Conservation (phyloP, 2,888 invertebrate species). For the Orthosia gracilis region DNA sequence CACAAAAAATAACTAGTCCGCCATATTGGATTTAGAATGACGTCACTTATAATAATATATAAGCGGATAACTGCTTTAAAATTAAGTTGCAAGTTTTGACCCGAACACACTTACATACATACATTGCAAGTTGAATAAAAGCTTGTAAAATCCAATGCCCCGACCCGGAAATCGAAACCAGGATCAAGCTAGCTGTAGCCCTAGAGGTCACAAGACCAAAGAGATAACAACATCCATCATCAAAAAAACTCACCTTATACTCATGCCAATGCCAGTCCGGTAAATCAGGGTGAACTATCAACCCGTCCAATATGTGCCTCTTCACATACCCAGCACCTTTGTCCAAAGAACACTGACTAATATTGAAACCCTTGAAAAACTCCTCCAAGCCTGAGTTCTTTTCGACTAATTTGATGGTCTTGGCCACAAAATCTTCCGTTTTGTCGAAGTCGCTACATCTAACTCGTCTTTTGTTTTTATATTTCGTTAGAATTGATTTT, state of each 20-base stretch:
- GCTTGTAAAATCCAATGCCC: too few relatives aligned
- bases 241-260: slow-evolving; percentile 79
- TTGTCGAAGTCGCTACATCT: slow-evolving; percentile 66
- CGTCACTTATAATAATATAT: too few relatives aligned
- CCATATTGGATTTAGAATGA: too few relatives aligned
- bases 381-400: slow-evolving; percentile 74
- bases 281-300: slow-evolving; percentile 76
- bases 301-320: slow-evolving; percentile 75
- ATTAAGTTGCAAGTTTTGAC: too few relatives aligned
- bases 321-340: slow-evolving; percentile 66
- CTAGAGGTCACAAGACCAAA: too few relatives aligned
- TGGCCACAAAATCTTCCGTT: slow-evolving; percentile 68
- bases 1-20: too few relatives aligned
- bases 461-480: slow-evolving; percentile 64
- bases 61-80: too few relatives aligned
- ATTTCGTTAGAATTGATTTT: slow-evolving; percentile 69
- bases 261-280: slow-evolving; percentile 83
- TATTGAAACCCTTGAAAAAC: slow-evolving; percentile 72
- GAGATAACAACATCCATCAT: too few relatives aligned
- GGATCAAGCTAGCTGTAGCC: too few relatives aligned
- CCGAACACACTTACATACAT: too few relatives aligned
- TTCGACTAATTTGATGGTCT: slow-evolving; percentile 72
- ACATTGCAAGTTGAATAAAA: too few relatives aligned
- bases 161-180: too few relatives aligned
- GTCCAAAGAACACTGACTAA: slow-evolving; percentile 73